phyloP scores from a whole-genome alignment of 2,113 vertebrate genomes.

The Panurus biarmicus region DNA sequence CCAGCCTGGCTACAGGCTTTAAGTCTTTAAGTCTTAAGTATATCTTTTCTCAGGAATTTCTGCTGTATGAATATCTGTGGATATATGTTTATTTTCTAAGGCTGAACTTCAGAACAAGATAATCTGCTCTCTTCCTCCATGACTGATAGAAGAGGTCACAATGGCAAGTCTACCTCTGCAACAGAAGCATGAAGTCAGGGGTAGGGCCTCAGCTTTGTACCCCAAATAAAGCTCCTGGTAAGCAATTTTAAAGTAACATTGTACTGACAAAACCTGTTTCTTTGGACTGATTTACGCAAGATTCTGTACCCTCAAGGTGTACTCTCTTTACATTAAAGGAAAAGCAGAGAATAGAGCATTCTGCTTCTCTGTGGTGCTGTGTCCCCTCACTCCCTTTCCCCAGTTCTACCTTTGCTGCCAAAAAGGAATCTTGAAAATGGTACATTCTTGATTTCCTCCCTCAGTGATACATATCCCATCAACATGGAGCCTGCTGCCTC shows the following conservation, averaged over 20 bases:
- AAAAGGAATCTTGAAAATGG: background rate
- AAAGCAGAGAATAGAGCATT: background rate
- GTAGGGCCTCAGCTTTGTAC: background rate
- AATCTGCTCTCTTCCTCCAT: background rate
- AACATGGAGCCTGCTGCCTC: background rate
- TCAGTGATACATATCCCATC: background rate
- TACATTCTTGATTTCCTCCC: background rate
- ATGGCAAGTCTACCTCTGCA: background rate
- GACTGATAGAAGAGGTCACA: background rate
- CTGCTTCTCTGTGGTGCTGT: background rate
- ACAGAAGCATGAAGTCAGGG: background rate
- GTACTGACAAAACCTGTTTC: background rate
- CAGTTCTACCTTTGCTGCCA: background rate
- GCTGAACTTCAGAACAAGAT: background rate
- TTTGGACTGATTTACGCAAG: background rate
- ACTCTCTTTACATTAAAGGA: background rate
- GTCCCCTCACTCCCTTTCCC: background rate
- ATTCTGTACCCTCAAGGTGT: background rate
- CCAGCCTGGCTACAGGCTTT: background rate
- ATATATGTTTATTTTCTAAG: background rate
- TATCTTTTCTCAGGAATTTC: background rate
- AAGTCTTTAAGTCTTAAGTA: too few species aligned
- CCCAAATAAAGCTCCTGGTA: background rate
- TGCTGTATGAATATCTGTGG: background rate
- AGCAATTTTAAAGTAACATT: background rate